Percentiles rank a stretch among this genome's conserved stretches.
These are phyloP conservation scores for Clanis bilineata DNA, from an alignment of 2,888 invertebrate genomes.

Conservation along the genomic window DNA sequence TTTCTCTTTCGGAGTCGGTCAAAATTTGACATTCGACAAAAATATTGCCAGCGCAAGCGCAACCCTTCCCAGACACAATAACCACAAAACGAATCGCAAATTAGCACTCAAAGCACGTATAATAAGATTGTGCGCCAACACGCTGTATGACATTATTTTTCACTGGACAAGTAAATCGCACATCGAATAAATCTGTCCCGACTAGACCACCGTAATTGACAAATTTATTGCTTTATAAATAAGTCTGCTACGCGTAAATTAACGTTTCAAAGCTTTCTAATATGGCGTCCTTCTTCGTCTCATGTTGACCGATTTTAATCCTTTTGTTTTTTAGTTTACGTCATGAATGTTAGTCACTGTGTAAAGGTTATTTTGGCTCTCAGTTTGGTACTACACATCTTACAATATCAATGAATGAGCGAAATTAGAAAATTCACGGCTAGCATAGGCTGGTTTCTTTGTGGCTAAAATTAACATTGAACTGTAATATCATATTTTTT, in stretches of 20 bases:
- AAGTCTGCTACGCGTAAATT: slow-evolving; percentile 57
- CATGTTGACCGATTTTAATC: slow-evolving; percentile 42
- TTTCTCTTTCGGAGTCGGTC: too few relatives aligned
- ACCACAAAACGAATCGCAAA: slow-evolving; percentile 9
- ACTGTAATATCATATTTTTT: too few relatives aligned
- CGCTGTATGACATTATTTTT: slow-evolving; percentile 25
- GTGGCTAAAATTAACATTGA: too few relatives aligned
- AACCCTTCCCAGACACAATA: slow-evolving; percentile 9
- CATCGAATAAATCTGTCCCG: slow-evolving; percentile 49
- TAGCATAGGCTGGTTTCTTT: too few relatives aligned
- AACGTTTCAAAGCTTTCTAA: slow-evolving; percentile 55
- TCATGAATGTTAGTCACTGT: slow-evolving; percentile 6
- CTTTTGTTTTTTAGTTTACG: slow-evolving; percentile 13
- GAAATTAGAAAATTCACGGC: too few relatives aligned
- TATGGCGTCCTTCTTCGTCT: slow-evolving; percentile 43
- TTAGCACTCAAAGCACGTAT: not conserved
- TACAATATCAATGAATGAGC: not conserved
- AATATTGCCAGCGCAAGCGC: not conserved
- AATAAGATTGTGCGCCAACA: slow-evolving; percentile 13
- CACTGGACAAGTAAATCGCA: slow-evolving; percentile 22
- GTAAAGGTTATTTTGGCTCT: not conserved
- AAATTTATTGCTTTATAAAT: slow-evolving; percentile 65
- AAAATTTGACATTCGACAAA: not conserved
- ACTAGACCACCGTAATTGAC: slow-evolving; percentile 59
- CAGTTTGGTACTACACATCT: not conserved